Base-by-base conservation (phyloP, 2,797 vertebrate genomes). In the Peromyscus eremicus region DNA sequence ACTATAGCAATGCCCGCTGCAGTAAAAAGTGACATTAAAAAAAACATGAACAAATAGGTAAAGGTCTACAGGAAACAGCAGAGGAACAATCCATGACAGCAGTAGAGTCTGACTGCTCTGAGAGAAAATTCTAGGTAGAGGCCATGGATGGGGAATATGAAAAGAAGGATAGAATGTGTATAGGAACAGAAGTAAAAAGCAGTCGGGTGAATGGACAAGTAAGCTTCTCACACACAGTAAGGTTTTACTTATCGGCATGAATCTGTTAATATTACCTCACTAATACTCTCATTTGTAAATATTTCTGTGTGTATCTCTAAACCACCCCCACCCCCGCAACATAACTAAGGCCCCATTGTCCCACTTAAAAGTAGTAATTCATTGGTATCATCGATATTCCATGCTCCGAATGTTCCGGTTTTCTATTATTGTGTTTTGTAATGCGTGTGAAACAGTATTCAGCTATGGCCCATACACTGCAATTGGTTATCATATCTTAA, bases 341-440 rank as follows among this genome's bases (percentile, higher is more conserved):
- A 62, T 43, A 64, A 32, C 27, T 40, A 40, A 2, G 29, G n/a
- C 46, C 4, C 4, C 40, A 29, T 37, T 55, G 62, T 46, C 23
- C 76, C 62, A 62, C 76, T 94, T 91, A 66, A 77, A 95, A 81
- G 64, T 57, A 80, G 64, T 7, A 83, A 83, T 37, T 73, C 16
- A 73, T 25, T 11, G 12, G 29, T 80, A 29, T 82, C n/a, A 17
- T 55, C 60, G 94, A 43, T 64, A 70, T 66, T 88, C 29, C 57
- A 21, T 16, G 21, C 73, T 94, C n/a, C 73, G 55, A 68, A 66
- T 77, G n/a, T 40, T 60, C 29, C 32, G 7, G 27, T 66, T 73
- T 81, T 91, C 71, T 81, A 34, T 73, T 80, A 29, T 68, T 21
- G 80, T 94, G 7, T 75, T 88, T 84, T 90, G 80, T 70, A 75